A percentile compares a stretch with the other conserved stretches of the same genome.
These are phyloP conservation scores for Pycnonotus jocosus DNA, from an alignment of 2,113 vertebrate genomes.

Conservation along the genomic window DNA sequence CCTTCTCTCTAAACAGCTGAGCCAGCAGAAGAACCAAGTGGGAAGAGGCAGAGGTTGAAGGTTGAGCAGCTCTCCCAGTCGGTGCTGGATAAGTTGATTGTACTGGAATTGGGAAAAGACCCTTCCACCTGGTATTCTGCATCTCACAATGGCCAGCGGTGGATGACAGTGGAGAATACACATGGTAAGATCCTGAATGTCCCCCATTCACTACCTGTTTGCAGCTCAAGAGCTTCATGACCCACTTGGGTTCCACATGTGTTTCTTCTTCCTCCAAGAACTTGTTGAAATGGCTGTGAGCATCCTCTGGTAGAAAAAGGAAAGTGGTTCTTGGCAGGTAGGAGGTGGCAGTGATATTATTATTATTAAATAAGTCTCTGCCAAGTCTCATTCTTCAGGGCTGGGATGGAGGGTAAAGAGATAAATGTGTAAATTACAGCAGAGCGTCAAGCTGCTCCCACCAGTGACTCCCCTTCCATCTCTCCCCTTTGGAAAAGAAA, in stretches of 20 bases:
- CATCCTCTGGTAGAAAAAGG: not conserved
- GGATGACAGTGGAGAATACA: not conserved
- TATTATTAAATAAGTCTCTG: too few species aligned
- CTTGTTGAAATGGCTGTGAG: not conserved
- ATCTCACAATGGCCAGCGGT: not conserved
- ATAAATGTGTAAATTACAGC: not conserved
- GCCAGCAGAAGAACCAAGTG: not conserved
- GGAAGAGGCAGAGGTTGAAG: not conserved
- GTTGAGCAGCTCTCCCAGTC: not conserved
- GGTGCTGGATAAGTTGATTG: not conserved
- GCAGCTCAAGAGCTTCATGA: not conserved
- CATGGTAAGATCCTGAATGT: accelerated
- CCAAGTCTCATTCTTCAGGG: not conserved
- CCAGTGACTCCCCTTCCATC: not conserved
- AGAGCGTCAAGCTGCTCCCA: not conserved
- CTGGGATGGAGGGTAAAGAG: not conserved
- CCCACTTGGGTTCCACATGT: not conserved
- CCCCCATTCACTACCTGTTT: not conserved
- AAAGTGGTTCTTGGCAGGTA: not conserved
- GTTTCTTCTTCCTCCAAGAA: not conserved
- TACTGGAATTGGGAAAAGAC: not conserved
- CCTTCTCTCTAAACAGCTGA: not conserved
- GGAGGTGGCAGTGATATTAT: not conserved
- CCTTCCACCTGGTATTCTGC: not conserved
- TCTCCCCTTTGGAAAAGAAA: too few species aligned